Evolutionary conservation across 2,113 vertebrate species (phyloP), one percentile per base, ranked within the genome.

Genomic region (Lophura nycthemera): DNA sequence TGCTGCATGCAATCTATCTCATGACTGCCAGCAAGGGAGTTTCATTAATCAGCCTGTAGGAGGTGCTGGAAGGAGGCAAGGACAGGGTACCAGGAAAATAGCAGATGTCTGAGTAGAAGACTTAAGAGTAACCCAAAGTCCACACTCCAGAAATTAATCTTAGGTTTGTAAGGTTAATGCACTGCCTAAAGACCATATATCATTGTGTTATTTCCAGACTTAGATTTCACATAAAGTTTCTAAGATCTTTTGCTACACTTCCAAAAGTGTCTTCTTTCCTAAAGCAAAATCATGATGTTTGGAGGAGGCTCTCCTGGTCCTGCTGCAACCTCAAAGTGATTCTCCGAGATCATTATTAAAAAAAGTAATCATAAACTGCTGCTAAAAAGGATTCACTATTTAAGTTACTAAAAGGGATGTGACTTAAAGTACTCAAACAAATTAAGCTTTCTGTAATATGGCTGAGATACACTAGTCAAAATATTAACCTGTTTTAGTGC

Each of bases 11-110:
- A 86, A 85, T 64, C 25, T 80, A 93, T 91, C 89, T 90, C 88
- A 93, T 42, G 72, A 50, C 60, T 77, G 84, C 88, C 93, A 88
- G 59, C 56, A 75, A 75, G 4, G n/a, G 73, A 73, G 27, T 69
- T 86, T 92, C 80, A 92, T 92, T 84, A 91, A 90, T 84, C 85
- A 92, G 80, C 76, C 95, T 70, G n/a, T 73, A 84, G 90, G 83
- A 95, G 88, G 86, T 79, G 94, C 93, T 95, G 94, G 84, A 91
- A 91, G 57, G 6, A 32, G 59, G 61, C 63, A 90, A 0, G 0
- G 27, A 25, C 15, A 45, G 21, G 50, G 74, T 77, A 63, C 1
- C 3, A 60, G 36, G 65, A 79, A 24, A 27, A 21, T 4, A 25
- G 36, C 56, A 74, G 57, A 82, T 83, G 36, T 32, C 17, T 54